Evolutionary conservation across 2,113 vertebrate species (phyloP).

Genomic region (Amblyopsis rosae): DNA sequence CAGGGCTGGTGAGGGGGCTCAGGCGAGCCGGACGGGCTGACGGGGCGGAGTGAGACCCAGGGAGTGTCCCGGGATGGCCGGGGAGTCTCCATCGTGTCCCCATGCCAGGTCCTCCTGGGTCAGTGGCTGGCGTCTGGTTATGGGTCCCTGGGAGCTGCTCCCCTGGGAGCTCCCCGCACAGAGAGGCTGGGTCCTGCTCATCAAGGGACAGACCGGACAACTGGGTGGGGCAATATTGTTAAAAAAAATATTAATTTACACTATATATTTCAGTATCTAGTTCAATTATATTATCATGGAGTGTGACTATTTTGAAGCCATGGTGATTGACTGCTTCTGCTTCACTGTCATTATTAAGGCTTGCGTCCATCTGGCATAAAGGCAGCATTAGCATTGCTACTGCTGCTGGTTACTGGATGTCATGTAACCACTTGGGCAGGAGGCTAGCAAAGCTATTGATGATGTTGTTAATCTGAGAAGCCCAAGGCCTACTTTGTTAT

Average conservation of each 20-base stretch:
- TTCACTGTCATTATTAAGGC: constrained; percentile 50
- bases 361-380: constrained; percentile 52
- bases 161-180: constrained; percentile 47
- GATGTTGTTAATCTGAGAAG: too few relatives aligned
- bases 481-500: too few relatives aligned
- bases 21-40: constrained; percentile 5
- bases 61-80: constrained; percentile 32
- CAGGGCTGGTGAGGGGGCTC: constrained; percentile 27
- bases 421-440: background rate
- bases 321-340: constrained; percentile 5
- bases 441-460: background rate
- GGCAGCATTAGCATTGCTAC: background rate
- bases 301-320: constrained; percentile 1
- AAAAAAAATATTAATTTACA: too few relatives aligned
- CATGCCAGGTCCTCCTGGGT: constrained; percentile 2
- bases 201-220: constrained; percentile 58
- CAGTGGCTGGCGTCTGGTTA: background rate
- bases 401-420: too few relatives aligned
- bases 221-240: constrained; percentile 27
- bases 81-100: constrained; percentile 25
- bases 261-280: background rate
- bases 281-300: background rate
- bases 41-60: background rate
- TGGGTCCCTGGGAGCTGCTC: constrained; percentile 4
- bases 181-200: constrained; percentile 55